These are phyloP conservation scores for Myrmecophaga tridactyla DNA, from an alignment of 2,113 vertebrate genomes.

Conservation along the genomic window DNA sequence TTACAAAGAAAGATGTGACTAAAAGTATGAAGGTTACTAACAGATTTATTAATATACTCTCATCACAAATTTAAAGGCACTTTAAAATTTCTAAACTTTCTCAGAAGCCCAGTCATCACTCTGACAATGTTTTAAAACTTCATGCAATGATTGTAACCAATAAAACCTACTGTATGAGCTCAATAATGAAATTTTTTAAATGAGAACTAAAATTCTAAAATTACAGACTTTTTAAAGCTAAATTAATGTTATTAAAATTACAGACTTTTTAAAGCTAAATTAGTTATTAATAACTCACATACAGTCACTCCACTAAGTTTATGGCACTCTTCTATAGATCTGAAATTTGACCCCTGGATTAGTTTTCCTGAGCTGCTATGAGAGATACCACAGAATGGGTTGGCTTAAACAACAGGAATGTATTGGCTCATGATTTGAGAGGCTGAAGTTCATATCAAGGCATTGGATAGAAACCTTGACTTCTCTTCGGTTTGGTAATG, in stretches of 20 bases:
- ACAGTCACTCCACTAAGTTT: background rate
- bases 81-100: slow-evolving; percentile 1
- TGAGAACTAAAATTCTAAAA: background rate
- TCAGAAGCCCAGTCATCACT: background rate
- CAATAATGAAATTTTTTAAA: background rate
- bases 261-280: background rate
- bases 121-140: background rate
- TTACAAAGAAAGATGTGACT: background rate
- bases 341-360: background rate
- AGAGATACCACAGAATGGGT: too few relatives aligned
- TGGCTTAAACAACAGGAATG: too few relatives aligned
- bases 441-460: too few relatives aligned
- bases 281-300: background rate
- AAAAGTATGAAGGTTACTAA: background rate
- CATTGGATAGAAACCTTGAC: too few relatives aligned
- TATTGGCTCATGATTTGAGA: too few relatives aligned
- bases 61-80: background rate
- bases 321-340: background rate
- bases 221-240: background rate
- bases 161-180: background rate
- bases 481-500: too few relatives aligned
- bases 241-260: background rate
- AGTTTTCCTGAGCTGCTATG: too few relatives aligned
- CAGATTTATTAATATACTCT: background rate
- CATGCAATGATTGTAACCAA: background rate